These are phyloP conservation scores for Myocastor coypus DNA, from an alignment of 2,113 vertebrate species.

Conservation along the genomic window DNA sequence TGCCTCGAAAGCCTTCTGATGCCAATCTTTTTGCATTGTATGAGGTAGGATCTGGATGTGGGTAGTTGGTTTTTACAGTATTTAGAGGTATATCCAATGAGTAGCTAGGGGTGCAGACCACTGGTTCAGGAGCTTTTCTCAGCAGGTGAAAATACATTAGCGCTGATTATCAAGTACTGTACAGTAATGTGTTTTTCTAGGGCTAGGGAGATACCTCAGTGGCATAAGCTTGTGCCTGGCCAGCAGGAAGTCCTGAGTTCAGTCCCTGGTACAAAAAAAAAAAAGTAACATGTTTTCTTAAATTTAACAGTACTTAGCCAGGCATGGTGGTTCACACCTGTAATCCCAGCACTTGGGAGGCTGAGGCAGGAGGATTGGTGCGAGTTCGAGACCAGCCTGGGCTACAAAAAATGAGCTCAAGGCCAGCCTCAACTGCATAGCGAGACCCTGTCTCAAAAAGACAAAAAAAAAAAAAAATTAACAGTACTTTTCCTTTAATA, in stretches of 20 bases:
- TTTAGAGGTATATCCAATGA: neutral
- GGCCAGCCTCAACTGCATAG: too few species aligned
- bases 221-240: too few species aligned
- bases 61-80: neutral
- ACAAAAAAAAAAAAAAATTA: neutral
- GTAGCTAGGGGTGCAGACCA: neutral
- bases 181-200: neutral
- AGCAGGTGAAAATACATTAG: neutral
- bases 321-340: too few species aligned
- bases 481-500: slow-evolving; percentile 9
- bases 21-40: neutral
- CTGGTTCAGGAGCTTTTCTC: neutral
- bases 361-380: too few species aligned
- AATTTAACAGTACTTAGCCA: neutral
- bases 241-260: too few species aligned
- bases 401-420: too few species aligned
- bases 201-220: too few species aligned
- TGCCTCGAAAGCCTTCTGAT: neutral
- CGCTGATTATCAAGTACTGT: neutral
- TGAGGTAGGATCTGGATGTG: neutral
- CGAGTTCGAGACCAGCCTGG: too few species aligned
- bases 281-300: neutral
- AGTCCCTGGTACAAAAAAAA: too few species aligned
- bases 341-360: too few species aligned
- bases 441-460: too few species aligned